Evolutionary conservation across 2,113 vertebrate species (phyloP), one percentile per base, ranked within the genome.

Genomic region (Ictalurus furcatus): DNA sequence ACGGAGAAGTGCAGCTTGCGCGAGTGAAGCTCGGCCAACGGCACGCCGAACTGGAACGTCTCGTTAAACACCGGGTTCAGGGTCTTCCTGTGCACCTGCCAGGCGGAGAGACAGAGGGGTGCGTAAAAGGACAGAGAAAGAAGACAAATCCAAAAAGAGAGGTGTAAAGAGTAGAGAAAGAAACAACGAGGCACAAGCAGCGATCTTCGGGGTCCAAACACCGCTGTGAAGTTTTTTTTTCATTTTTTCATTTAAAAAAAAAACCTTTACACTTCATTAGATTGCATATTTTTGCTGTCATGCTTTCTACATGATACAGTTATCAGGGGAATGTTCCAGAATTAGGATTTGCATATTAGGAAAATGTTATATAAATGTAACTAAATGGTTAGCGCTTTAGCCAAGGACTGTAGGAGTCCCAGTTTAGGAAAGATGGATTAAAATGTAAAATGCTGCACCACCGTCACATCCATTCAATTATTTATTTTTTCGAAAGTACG

Each of bases 1-100:
- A 98, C 93, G 6, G 97, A 98, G 94, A 98, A 98, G 94, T 98
- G 97, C 88, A 98, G 95, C 92, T 98, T 98, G 90, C 97, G 96
- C 74, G 96, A 96, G 87, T 97, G 97, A 90, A 98, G 94, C 94
- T 98, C 97, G 0, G 96, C 97, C 91, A 98, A 95, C 34, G 97
- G 97, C 56, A 98, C 97, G 0, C 96, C 94, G 81, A 98, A 98
- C 93, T 97, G 97, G 90, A 98, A 98, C 0, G 97, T 98, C 96
- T 98, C 97, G 0, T 98, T 98, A 94, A 98, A 98, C 86, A 98
- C 93, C 0, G 97, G 97, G 93, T 98, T 98, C 89, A 98, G 95
- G 11, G 97, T 98, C 96, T 98, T 98, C 91, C 97, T 96, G 94
- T 98, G 97, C 85, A 98, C 97, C 96, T 96, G 93, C 48, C 25